Conservation (phyloP, 2,797 vertebrate species). For the Salarias fasciatus region DNA sequence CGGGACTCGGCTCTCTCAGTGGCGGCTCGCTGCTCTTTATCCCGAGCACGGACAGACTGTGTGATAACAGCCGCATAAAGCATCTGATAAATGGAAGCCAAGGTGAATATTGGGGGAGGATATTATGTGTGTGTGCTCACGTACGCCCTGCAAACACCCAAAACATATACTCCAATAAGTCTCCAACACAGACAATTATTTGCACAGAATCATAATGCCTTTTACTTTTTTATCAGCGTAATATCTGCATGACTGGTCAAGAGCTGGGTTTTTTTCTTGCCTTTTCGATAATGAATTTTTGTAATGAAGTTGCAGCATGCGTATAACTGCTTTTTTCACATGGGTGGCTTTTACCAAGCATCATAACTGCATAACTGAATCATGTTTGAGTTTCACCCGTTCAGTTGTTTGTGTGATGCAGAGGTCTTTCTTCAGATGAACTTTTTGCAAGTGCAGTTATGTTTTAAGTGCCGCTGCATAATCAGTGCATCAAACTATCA, state of each 20-base stretch:
- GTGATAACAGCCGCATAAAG: slow-evolving; percentile 52
- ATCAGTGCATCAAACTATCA: too few species aligned
- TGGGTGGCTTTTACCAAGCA: slow-evolving; percentile 48
- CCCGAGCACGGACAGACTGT: slow-evolving; percentile 4
- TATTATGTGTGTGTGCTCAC: slow-evolving; percentile 22
- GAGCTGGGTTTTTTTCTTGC: slow-evolving; percentile 52
- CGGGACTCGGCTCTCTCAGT: slow-evolving; percentile 39
- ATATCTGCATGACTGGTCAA: slow-evolving; percentile 61
- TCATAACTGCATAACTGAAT: slow-evolving; percentile 60
- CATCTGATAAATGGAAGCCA: slow-evolving; percentile 61
- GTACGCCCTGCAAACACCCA: slow-evolving; percentile 1
- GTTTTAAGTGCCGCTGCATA: too few species aligned
- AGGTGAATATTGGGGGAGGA: slow-evolving; percentile 63
- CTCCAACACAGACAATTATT: slow-evolving; percentile 11
- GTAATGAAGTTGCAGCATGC: slow-evolving; percentile 28
- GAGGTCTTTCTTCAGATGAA: too few species aligned
- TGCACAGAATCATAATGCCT: slow-evolving; percentile 7
- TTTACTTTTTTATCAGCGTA: slow-evolving; percentile 54
- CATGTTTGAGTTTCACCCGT: slow-evolving; percentile 53
- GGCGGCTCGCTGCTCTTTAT: slow-evolving; percentile 18
- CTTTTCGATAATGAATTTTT: slow-evolving; percentile 62
- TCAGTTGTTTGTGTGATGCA: slow-evolving; percentile 40
- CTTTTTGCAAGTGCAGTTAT: too few species aligned
- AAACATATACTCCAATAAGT: slow-evolving; percentile 6
- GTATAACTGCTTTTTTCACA: slow-evolving; percentile 32